phyloP scores from a whole-genome alignment of 1,140 invertebrate genomes.

The Drosophila quadrilineata region DNA sequence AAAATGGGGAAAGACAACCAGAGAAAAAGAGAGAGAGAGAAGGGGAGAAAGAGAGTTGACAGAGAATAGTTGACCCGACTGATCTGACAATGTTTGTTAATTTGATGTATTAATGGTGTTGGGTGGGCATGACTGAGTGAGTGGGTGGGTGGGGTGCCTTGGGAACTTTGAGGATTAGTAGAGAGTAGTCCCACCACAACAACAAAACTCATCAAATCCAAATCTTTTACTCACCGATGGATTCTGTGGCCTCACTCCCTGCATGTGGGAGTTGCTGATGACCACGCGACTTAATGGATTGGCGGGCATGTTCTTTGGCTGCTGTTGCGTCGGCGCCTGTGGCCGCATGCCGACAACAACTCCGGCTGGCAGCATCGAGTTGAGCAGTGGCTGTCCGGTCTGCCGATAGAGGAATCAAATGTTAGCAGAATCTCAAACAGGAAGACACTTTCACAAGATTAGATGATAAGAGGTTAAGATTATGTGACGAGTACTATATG shows the following conservation, averaged over 20 bases:
- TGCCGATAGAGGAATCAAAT: conserved; percentile 26
- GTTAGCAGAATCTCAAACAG: conserved; percentile 10
- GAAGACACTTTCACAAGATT: too few species aligned
- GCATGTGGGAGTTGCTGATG: conserved; percentile 89
- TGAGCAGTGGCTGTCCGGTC: conserved; percentile 72
- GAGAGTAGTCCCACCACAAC: conserved; percentile 57
- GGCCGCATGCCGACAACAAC: conserved; percentile 93
- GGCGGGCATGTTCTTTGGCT: conserved; percentile 87
- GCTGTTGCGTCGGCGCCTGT: conserved; percentile 84
- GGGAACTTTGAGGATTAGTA: conserved; percentile 51
- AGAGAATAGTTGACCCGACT: conserved; percentile 21
- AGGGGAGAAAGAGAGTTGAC: conserved; percentile 41
- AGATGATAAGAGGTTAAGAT: too few species aligned
- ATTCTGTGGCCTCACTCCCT: conserved; percentile 89
- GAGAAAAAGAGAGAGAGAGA: conserved; percentile 42
- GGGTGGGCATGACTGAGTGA: conserved; percentile 2
- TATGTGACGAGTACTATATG: conserved; percentile 15
- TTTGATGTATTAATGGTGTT: not conserved
- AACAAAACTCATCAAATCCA: conserved; percentile 24
- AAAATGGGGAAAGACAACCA: conserved; percentile 78
- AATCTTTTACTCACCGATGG: conserved; percentile 86
- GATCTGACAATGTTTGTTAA: conserved; percentile 1
- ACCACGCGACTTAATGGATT: conserved; percentile 88
- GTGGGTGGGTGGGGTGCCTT: conserved; percentile 5
- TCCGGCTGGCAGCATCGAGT: conserved; percentile 86